Conservation (phyloP, 2,888 invertebrate genomes). For the Volucella inanis region DNA sequence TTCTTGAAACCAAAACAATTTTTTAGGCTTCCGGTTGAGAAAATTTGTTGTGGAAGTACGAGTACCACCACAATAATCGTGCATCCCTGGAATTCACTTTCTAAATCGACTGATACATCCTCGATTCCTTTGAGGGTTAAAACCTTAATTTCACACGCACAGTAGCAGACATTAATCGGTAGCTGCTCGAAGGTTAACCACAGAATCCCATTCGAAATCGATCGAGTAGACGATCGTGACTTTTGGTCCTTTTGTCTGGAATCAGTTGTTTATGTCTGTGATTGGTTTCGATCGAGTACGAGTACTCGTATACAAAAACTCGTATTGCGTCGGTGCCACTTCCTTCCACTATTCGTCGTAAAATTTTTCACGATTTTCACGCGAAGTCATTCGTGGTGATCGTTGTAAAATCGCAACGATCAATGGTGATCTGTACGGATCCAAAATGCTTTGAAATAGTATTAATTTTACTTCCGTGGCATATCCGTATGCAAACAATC, state of each 20-base stretch:
- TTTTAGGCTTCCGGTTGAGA: conserved; percentile 47
- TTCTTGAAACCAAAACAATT: too few relatives aligned
- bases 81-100: conserved; percentile 65
- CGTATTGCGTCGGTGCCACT: conserved; percentile 54
- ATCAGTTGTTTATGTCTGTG: conserved; percentile 29
- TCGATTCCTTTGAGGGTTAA: conserved; percentile 30
- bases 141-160: conserved; percentile 63
- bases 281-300: conserved; percentile 8
- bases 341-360: conserved; percentile 39
- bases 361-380: conserved; percentile 65
- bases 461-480: conserved; percentile 63
- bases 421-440: conserved; percentile 21
- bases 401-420: conserved; percentile 20
- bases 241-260: conserved; percentile 55
- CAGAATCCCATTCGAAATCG: conserved; percentile 52
- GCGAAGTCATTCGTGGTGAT: conserved; percentile 23
- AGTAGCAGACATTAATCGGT: conserved; percentile 1
- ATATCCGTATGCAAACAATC: conserved; percentile 64
- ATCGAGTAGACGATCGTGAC: conserved; percentile 68
- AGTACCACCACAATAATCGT: background rate
- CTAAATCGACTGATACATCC: conserved; percentile 62
- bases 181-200: conserved; percentile 40
- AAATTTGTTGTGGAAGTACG: conserved; percentile 39
- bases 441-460: conserved; percentile 56
- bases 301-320: conserved; percentile 42